phyloP scores from a whole-genome alignment of 1,140 invertebrate genomes.

The Chironomus tepperi region DNA sequence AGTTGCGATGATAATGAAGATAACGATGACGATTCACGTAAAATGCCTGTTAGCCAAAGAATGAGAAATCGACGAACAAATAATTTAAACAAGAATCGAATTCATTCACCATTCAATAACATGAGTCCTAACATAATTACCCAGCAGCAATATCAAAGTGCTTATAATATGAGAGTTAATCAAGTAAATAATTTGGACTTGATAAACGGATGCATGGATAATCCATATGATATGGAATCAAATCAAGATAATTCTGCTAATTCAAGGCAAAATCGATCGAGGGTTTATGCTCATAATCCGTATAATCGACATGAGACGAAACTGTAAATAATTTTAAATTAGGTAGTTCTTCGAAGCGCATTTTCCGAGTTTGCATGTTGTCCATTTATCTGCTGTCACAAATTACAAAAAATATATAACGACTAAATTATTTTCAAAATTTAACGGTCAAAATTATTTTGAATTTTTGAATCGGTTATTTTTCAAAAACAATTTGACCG shows the following conservation, averaged over 20 bases:
- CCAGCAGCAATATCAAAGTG: slow-evolving; percentile 6
- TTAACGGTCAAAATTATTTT: not conserved
- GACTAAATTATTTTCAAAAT: not conserved
- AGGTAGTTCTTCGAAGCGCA: not conserved
- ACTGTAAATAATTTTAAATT: not conserved
- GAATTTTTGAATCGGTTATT: not conserved
- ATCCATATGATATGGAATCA: not conserved
- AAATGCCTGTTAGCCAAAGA: not conserved
- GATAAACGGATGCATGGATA: not conserved
- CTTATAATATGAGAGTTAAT: not conserved
- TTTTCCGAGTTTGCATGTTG: no score
- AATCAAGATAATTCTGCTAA: not conserved
- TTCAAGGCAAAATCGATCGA: not conserved
- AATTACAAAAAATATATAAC: no score
- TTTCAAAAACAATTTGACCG: no score
- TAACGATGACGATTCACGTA: slow-evolving; percentile 4
- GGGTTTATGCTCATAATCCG: not conserved
- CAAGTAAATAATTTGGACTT: slow-evolving; percentile 4
- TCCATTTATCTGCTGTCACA: no score
- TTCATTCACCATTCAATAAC: not conserved
- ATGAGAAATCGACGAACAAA: slow-evolving; percentile 18
- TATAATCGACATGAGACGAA: slow-evolving; percentile 20
- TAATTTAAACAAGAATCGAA: slow-evolving; percentile 10
- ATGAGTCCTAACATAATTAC: slow-evolving; percentile 7
- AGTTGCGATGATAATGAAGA: slow-evolving; percentile 49